A percentile compares a stretch with the other conserved stretches of the same genome.
Conservation (phyloP, 2,888 invertebrate species). For the Prenolepis imparis region DNA sequence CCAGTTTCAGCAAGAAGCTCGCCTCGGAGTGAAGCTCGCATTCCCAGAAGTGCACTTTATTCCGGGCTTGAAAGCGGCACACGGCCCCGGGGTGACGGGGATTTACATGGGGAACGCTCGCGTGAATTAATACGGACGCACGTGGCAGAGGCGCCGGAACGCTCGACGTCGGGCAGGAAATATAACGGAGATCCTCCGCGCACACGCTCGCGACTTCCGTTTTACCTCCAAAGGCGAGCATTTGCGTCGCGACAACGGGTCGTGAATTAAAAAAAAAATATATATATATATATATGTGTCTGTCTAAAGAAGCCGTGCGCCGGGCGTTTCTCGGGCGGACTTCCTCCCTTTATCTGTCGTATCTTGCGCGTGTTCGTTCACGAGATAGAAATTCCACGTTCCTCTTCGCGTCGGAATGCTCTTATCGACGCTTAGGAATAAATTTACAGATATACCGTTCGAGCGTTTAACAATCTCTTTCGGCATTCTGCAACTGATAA, state of each 20-base stretch:
- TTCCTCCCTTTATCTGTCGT: conserved; percentile 47
- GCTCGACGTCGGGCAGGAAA: conserved; percentile 80
- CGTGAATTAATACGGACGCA: conserved; percentile 66
- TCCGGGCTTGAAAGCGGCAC: conserved; percentile 34
- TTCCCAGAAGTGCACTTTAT: conserved; percentile 38
- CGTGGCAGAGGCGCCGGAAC: conserved; percentile 71
- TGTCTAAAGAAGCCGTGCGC: conserved; percentile 13
- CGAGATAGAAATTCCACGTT: conserved; percentile 42
- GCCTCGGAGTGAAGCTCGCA: background rate
- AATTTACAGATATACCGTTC: conserved; percentile 33
- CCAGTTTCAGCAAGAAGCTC: background rate
- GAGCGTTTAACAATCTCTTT: conserved; percentile 25
- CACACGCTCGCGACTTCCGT: conserved; percentile 80
- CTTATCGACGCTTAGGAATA: conserved; percentile 39
- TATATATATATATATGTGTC: too few species aligned
- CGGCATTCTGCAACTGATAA: background rate
- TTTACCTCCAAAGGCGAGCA: conserved; percentile 52
- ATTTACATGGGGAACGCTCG: conserved; percentile 30
- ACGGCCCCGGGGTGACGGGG: background rate
- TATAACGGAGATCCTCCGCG: conserved; percentile 79
- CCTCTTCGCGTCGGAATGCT: conserved; percentile 11
- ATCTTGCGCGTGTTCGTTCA: background rate
- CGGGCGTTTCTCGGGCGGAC: background rate
- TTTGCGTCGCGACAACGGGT: conserved; percentile 65
- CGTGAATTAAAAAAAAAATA: conserved; percentile 62